phyloP scores from a whole-genome alignment of 2,797 vertebrate species.

The Potorous gilbertii region DNA sequence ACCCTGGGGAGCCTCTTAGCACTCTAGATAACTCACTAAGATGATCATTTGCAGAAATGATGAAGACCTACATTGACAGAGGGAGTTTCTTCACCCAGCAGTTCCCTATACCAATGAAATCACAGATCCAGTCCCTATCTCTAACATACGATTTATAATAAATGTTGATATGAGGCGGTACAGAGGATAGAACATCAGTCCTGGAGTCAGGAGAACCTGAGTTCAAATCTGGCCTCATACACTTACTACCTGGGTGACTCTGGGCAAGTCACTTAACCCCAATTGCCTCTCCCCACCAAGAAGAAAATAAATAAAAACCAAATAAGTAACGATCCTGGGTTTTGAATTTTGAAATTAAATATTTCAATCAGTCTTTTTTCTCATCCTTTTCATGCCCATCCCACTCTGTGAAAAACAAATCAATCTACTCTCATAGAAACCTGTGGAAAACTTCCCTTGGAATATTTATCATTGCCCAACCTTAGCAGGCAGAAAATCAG shows the following conservation, averaged over 20 bases:
- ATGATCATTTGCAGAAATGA: neutral
- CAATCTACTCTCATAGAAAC: slow-evolving; percentile 14
- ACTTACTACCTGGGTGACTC: neutral
- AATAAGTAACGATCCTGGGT: neutral
- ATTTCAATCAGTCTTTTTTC: slow-evolving; percentile 8
- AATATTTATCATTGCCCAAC: neutral
- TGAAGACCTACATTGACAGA: neutral
- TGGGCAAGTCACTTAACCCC: neutral
- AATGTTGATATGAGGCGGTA: neutral
- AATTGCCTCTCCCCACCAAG: neutral
- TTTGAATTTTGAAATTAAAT: neutral
- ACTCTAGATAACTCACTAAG: neutral
- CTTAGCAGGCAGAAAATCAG: slow-evolving; percentile 6
- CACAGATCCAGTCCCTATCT: neutral
- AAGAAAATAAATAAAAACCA: neutral
- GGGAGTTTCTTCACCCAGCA: neutral
- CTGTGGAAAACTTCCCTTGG: neutral
- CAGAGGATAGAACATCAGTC: neutral
- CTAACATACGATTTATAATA: neutral
- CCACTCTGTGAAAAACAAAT: neutral
- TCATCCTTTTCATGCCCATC: neutral
- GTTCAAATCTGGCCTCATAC: neutral
- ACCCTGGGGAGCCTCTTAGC: neutral
- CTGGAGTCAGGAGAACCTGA: neutral
- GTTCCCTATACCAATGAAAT: neutral